Conservation (phyloP, 2,113 vertebrate genomes). For the Lathamus discolor region DNA sequence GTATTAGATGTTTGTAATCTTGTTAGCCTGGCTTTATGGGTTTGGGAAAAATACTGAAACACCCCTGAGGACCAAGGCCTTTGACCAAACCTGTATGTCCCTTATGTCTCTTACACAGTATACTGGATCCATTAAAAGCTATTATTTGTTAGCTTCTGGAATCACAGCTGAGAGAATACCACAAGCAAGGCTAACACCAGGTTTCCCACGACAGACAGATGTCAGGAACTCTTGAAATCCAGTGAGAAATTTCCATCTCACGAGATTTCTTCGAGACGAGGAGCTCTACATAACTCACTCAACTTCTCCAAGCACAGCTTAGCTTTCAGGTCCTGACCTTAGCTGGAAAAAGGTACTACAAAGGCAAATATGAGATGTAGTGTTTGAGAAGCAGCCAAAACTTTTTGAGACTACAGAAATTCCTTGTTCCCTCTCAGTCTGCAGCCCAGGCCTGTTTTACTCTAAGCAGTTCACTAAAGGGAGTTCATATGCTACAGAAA, state of each 20-base stretch:
- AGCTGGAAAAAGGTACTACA: conserved; percentile 10
- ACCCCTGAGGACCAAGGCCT: background rate
- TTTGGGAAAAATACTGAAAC: background rate
- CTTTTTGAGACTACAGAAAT: background rate
- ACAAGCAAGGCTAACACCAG: background rate
- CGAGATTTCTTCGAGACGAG: background rate
- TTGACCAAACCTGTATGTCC: background rate
- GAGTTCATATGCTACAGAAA: background rate
- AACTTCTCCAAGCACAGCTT: background rate
- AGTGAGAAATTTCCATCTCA: background rate
- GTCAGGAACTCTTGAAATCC: background rate
- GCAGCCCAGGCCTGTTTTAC: background rate
- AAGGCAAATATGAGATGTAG: background rate
- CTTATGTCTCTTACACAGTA: background rate
- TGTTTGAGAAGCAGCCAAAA: conserved; percentile 22
- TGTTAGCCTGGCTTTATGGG: background rate
- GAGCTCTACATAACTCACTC: background rate
- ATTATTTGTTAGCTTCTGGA: background rate
- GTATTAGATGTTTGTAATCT: background rate
- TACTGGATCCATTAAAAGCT: background rate
- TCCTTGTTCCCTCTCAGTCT: background rate
- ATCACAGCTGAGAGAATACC: background rate
- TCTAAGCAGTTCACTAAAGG: background rate
- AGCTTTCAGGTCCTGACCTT: conserved; percentile 2
- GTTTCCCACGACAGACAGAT: background rate